These are phyloP conservation scores for Drosophila neotestacea DNA, from an alignment of 2,888 invertebrate species.

Conservation along the genomic window DNA sequence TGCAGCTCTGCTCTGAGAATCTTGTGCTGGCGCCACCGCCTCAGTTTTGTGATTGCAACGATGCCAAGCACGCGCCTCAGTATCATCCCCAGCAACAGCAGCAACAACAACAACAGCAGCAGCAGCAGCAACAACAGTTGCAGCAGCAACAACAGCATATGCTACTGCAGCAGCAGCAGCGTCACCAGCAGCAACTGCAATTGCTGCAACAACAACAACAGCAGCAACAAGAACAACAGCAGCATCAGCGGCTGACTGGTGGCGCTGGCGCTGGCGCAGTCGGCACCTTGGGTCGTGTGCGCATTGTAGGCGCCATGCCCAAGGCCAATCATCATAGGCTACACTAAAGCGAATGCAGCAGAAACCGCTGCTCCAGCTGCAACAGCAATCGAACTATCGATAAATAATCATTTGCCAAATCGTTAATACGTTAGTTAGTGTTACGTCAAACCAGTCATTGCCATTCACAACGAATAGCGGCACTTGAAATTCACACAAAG, in stretches of 20 bases:
- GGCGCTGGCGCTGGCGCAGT: constrained; percentile 72
- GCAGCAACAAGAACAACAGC: constrained; percentile 73
- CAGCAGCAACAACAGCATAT: constrained; percentile 67
- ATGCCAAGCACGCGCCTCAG: constrained; percentile 85
- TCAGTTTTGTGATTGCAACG: constrained; percentile 93
- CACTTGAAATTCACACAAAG: constrained; percentile 41
- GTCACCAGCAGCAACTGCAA: constrained; percentile 68
- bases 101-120: constrained; percentile 62
- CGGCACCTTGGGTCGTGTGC: constrained; percentile 87
- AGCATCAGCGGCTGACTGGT: constrained; percentile 72
- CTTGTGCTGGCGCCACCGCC: constrained; percentile 94
- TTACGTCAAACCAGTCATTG: constrained; percentile 75
- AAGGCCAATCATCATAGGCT: constrained; percentile 87
- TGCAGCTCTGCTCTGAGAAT: constrained; percentile 85
- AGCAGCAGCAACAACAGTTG: constrained; percentile 64
- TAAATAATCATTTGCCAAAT: constrained; percentile 75
- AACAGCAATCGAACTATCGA: constrained; percentile 33
- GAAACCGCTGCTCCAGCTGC: constrained; percentile 4
- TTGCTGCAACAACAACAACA: constrained; percentile 61
- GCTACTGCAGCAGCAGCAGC: constrained; percentile 64
- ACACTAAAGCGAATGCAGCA: constrained; percentile 66
- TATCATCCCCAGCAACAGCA: constrained; percentile 68
- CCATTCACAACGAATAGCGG: constrained; percentile 77
- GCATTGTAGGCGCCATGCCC: constrained; percentile 94
- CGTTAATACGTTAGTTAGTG: constrained; percentile 73